phyloP scores from a whole-genome alignment of 92 coral and sea anemone genomes.

The Palythoa caribaeorum region DNA sequence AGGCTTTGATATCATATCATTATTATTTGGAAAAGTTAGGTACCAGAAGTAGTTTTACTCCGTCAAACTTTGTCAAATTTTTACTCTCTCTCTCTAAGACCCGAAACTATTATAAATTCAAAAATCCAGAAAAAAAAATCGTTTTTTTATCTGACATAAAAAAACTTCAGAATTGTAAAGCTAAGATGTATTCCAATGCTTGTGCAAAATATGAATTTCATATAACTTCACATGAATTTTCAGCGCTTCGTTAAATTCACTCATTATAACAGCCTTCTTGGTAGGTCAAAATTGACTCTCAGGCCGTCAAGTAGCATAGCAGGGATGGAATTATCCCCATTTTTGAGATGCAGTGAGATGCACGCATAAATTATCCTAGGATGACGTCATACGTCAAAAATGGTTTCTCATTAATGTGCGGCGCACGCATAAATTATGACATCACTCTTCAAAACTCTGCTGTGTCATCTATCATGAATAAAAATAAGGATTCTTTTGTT shows the following conservation, averaged over 20 bases:
- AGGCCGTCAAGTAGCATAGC: too few relatives aligned
- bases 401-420: too few relatives aligned
- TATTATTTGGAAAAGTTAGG: constrained; percentile 35
- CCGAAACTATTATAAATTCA: constrained; percentile 8
- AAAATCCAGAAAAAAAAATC: constrained; percentile 12
- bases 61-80: constrained; percentile 50
- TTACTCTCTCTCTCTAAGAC: constrained; percentile 14
- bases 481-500: too few relatives aligned
- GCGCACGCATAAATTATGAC: too few relatives aligned
- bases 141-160: neutral
- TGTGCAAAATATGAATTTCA: constrained; percentile 22
- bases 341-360: too few relatives aligned
- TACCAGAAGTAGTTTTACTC: constrained; percentile 46
- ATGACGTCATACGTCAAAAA: too few relatives aligned
- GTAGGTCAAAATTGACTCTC: constrained; percentile 31
- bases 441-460: too few relatives aligned
- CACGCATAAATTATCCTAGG: too few relatives aligned
- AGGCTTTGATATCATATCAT: constrained; percentile 35
- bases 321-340: too few relatives aligned
- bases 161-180: constrained; percentile 24
- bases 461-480: too few relatives aligned
- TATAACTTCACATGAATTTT: constrained; percentile 4
- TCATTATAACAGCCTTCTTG: constrained; percentile 5
- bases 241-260: constrained; percentile 36
- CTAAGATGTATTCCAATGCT: constrained; percentile 24